Base-by-base conservation (phyloP, 2,797 vertebrate species). In the Furcifer pardalis region DNA sequence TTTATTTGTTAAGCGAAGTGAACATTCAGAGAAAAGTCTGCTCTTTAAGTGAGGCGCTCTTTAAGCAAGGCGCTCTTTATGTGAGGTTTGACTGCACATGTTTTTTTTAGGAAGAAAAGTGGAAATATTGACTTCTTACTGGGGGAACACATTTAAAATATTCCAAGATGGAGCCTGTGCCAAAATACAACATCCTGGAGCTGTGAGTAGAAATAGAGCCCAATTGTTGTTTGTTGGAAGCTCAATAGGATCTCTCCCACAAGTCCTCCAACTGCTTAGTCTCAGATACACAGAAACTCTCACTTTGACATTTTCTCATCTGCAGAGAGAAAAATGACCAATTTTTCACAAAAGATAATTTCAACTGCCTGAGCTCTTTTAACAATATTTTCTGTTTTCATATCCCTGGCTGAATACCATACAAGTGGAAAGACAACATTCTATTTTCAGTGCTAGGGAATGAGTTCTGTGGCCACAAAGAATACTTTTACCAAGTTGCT, bases 401-500 rank as follows among this genome's bases (percentile, higher is more conserved):
- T 3, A 81, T 23, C 46, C 68, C 85, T 78, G n/a, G 32, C 75
- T 60, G 37, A 68, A 74, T 9, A 65, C 76, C 81, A 52, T 35
- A 27, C 46, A 59, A 9, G 77, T 72, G 71, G 6, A 27, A 79
- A 65, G 1, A 9, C 56, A 2, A 2, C 9, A 17, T 7, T 76
- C 6, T 15, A 30, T 25, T 40, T 84, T 85, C 73, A 63, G 80
- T 65, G 74, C 74, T 37, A 75, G 63, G 83, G 35, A 82, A 49
- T 0, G 0, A 6, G 3, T 74, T 56, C 21, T 56, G 52, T 56
- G 17, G 17, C 13, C 52, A 56, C 52, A 56, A 21, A 15, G 19
- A 56, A 56, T 56, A 21, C 66, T 74, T 88, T 74, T 84, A 44
- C 77, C 25, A 84, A 84, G 85, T 79, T 81, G 13, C 49, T 88